Evolutionary conservation across 2,113 vertebrate genomes (phyloP).

Genomic region (Sinocyclocheilus anophthalmus): DNA sequence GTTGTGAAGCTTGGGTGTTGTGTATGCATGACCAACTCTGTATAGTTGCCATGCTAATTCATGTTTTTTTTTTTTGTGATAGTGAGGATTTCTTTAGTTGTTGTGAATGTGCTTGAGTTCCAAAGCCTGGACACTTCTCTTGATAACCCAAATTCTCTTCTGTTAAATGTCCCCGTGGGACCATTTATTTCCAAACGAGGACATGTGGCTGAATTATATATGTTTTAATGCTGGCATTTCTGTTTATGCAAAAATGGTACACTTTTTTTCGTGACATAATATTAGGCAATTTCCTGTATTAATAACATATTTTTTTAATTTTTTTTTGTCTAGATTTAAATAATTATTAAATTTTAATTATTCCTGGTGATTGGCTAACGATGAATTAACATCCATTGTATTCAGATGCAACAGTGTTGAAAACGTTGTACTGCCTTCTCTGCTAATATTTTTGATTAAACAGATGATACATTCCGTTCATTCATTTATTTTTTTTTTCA

Average conservation of each 20-base stretch:
- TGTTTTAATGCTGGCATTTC: neutral
- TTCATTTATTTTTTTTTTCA: neutral
- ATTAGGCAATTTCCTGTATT: neutral
- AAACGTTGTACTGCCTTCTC: neutral
- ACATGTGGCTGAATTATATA: neutral
- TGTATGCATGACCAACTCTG: conserved; percentile 2
- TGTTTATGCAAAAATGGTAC: neutral
- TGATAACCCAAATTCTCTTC: no score
- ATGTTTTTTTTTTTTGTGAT: neutral
- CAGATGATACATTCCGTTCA: no score
- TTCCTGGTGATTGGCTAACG: neutral
- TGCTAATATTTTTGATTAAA: neutral
- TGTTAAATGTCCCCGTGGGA: neutral
- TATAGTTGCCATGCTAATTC: neutral
- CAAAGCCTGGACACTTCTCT: neutral
- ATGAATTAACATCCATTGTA: neutral
- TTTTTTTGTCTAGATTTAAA: neutral
- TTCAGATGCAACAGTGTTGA: no score
- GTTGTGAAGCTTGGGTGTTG: neutral
- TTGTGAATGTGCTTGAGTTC: neutral
- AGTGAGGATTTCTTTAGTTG: neutral
- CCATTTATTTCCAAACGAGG: neutral
- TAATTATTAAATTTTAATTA: neutral
- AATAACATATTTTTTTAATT: no score
- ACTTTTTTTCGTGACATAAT: neutral